Percentiles rank a stretch among this genome's conserved stretches.
phyloP scores from a whole-genome alignment of 2,888 invertebrate genomes.

The Athalia circularis region DNA sequence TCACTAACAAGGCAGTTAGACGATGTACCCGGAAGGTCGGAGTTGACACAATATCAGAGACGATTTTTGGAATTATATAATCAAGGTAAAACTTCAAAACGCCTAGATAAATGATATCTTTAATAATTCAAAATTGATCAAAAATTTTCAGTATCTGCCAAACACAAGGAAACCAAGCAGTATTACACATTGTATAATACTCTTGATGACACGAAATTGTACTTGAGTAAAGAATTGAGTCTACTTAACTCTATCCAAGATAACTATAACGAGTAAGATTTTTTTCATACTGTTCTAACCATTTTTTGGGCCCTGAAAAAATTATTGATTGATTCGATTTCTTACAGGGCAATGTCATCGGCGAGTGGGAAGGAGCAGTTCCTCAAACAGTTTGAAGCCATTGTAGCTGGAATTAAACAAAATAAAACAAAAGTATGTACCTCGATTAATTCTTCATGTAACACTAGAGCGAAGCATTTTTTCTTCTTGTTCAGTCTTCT shows the following conservation, averaged over 20 bases:
- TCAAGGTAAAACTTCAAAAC: conserved; percentile 79
- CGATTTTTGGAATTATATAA: conserved; percentile 97
- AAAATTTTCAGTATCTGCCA: conserved; percentile 86
- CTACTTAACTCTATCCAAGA: conserved; percentile 92
- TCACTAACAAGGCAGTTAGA: conserved; percentile 91
- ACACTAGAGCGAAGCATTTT: neutral
- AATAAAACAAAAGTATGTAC: conserved; percentile 84
- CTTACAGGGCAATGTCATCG: conserved; percentile 87
- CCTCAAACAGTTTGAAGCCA: conserved; percentile 91
- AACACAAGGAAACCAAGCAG: conserved; percentile 98
- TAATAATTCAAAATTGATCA: too few species aligned
- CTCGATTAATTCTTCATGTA: neutral
- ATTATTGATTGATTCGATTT: conserved; percentile 42
- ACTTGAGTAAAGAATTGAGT: conserved; percentile 93
- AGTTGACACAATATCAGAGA: conserved; percentile 95
- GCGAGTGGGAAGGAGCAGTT: conserved; percentile 90
- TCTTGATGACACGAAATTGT: conserved; percentile 93
- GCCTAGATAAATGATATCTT: conserved; percentile 21
- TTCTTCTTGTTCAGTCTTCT: neutral
- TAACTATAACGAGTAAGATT: conserved; percentile 86
- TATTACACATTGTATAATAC: conserved; percentile 98
- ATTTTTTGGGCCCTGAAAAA: too few species aligned
- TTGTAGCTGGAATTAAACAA: conserved; percentile 92
- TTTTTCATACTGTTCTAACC: too few species aligned
- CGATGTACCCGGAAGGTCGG: conserved; percentile 94